These are phyloP conservation scores for Tigriopus californicus DNA, from an alignment of 2,888 invertebrate species.

Conservation along the genomic window DNA sequence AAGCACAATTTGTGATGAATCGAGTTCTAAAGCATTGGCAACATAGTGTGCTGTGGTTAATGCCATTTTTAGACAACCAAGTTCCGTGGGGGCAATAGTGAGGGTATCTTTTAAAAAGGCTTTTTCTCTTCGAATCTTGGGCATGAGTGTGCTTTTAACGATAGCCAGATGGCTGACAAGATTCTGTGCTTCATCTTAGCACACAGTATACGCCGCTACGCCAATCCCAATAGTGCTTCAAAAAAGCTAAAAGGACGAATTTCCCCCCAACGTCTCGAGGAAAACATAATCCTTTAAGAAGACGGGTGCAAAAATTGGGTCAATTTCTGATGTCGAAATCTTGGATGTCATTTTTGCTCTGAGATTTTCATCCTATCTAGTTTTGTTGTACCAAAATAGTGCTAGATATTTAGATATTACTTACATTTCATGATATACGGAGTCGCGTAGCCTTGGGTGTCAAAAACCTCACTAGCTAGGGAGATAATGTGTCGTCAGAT, in stretches of 20 bases:
- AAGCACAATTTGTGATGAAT: not conserved
- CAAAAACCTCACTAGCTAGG: not conserved
- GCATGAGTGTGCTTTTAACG: not conserved
- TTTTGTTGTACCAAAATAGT: not conserved
- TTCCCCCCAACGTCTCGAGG: not conserved
- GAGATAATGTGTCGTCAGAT: not conserved
- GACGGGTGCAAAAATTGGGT: not conserved
- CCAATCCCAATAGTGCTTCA: not conserved
- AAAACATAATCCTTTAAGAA: not conserved
- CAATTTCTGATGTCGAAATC: no score
- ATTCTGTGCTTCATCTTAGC: not conserved
- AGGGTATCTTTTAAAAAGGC: not conserved
- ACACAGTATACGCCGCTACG: not conserved
- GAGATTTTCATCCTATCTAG: not conserved
- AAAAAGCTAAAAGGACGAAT: not conserved
- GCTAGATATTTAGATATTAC: not conserved
- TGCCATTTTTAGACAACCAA: not conserved
- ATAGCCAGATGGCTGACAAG: not conserved
- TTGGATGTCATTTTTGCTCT: not conserved
- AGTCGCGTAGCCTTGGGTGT: slow-evolving; percentile 2
- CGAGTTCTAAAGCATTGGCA: not conserved
- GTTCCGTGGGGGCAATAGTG: not conserved
- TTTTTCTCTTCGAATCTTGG: not conserved
- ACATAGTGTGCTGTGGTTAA: not conserved
- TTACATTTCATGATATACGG: not conserved